Evolutionary conservation across 1,140 invertebrate genomes (phyloP), one percentile per base, ranked within the genome.

Genomic region (Temnothorax longispinosus): DNA sequence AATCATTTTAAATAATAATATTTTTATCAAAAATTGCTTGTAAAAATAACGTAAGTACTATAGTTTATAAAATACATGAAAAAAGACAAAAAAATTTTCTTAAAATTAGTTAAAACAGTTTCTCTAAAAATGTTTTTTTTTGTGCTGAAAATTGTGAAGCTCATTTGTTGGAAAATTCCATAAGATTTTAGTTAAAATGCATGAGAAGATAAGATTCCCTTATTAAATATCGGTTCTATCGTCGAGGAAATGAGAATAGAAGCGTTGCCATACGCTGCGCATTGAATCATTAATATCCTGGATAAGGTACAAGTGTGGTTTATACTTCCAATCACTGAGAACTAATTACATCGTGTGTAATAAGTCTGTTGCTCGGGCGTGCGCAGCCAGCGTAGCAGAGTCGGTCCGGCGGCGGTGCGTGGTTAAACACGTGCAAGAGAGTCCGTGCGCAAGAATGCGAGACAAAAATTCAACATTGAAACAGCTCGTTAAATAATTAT

Each of bases 401-500:
- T 80, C 44, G 18, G 58, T 64, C n/a, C 35, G 15, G 15, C 54
- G 5, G 13, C 27, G 27, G 27, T 27, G 27, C 27, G 1, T 11
- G n/a, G 21, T 54, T 81, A n/a, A 56, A 32, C 13, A 54, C 35
- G 77, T 21, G 7, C 50, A 13, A 41, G 47, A 41, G 47, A 41
- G 13, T 41, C 2, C 1, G 35, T 38, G 15, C 50, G 38, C 21
- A 27, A 21, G 60, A 80, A 32, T n/a, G 27, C 10, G 41, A 62
- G n/a, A 47, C 38, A 10, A 71, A 81, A 71, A 71, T 58, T 54
- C 35, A 35, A 41, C 50, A 52, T 52, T 52, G 69, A 75, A 47
- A n/a, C 81, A 50, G 11, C 50, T 65, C n/a, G 84, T 85, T 78
- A 52, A 85, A 67, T 44, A 67, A 80, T 86, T 80, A 86, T 80